phyloP scores from a whole-genome alignment of 2,888 invertebrate genomes.

The Flexamia atlantica region DNA sequence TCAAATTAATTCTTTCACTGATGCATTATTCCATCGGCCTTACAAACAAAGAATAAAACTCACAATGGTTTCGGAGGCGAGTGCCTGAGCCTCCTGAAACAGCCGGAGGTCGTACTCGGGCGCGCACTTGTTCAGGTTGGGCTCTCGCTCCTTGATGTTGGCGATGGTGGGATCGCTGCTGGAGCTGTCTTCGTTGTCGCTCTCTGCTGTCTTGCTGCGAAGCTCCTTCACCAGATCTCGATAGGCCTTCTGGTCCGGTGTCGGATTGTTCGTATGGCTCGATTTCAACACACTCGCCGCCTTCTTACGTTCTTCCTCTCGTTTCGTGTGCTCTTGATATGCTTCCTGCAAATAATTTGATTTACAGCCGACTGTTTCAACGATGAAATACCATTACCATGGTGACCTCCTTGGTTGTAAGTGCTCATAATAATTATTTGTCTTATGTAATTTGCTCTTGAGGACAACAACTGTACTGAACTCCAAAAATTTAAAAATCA shows the following conservation, averaged over 20 bases:
- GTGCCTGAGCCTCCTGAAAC: conserved; percentile 94
- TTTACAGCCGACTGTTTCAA: no score
- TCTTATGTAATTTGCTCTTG: no score
- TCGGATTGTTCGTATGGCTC: conserved; percentile 65
- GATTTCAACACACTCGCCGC: conserved; percentile 67
- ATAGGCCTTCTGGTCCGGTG: conserved; percentile 75
- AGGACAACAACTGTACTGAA: no score
- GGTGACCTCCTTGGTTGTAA: no score
- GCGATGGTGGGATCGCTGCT: conserved; percentile 75
- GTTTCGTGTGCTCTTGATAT: conserved; percentile 78
- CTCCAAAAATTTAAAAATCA: no score
- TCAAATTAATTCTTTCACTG: no score
- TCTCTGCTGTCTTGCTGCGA: conserved; percentile 74
- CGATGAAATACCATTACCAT: no score
- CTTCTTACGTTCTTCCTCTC: conserved; percentile 75
- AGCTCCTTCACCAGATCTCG: conserved; percentile 78
- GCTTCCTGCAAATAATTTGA: conserved; percentile 74
- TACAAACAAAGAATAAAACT: no score
- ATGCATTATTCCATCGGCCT: no score
- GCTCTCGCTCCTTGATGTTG: conserved; percentile 75
- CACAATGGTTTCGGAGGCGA: conserved; percentile 90
- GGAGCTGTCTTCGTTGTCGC: conserved; percentile 68
- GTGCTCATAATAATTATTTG: no score
- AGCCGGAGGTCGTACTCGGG: conserved; percentile 90
- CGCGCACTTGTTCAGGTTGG: conserved; percentile 71